Conservation (phyloP, 2,797 vertebrate species). For the Peromyscus nudipes region DNA sequence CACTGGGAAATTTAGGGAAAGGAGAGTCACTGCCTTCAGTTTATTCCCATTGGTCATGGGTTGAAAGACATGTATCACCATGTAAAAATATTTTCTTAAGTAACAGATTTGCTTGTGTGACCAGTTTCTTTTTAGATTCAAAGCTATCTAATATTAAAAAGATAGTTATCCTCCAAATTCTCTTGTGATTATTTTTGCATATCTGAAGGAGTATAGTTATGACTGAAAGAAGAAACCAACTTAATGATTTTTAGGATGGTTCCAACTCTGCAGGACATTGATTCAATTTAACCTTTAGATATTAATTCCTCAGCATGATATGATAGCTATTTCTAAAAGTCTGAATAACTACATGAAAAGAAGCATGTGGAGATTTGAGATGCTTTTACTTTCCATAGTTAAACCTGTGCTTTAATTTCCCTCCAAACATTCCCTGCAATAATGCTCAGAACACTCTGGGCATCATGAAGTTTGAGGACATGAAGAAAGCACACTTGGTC, state of each 20-base stretch:
- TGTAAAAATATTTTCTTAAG: not conserved
- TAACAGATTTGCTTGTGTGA: not conserved
- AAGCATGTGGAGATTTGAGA: not conserved
- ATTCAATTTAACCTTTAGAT: slow-evolving; percentile 31
- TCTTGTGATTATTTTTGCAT: not conserved
- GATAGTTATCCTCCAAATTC: not conserved
- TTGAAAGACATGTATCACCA: not conserved
- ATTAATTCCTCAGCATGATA: not conserved
- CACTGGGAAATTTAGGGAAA: not conserved
- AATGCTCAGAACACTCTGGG: not conserved
- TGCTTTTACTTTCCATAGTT: not conserved
- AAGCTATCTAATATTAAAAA: not conserved
- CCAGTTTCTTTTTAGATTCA: not conserved
- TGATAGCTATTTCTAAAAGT: slow-evolving; percentile 4
- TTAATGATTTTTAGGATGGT: slow-evolving; percentile 15
- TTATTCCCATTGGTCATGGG: not conserved
- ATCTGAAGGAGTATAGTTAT: not conserved
- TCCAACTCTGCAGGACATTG: not conserved
- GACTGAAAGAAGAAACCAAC: not conserved
- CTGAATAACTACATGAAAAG: not conserved
- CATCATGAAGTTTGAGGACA: not conserved
- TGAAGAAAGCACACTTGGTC: not conserved
- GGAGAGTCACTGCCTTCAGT: not conserved
- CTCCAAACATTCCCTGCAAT: not conserved
- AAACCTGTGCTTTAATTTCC: slow-evolving; percentile 20